Percentiles rank a stretch among this genome's conserved stretches.
phyloP scores from a whole-genome alignment of 2,797 vertebrate genomes.

The Bovichtus diacanthus region DNA sequence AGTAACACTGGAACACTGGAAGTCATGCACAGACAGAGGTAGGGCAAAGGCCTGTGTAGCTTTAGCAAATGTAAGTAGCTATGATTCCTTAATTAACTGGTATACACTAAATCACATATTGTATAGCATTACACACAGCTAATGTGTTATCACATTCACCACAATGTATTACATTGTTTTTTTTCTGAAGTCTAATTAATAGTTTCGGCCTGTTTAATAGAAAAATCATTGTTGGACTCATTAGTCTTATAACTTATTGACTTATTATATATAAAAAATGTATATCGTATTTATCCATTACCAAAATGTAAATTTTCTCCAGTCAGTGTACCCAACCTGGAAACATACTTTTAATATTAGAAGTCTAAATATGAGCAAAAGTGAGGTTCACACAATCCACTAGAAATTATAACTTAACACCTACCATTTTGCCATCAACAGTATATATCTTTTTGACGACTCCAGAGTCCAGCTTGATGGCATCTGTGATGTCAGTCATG shows the following conservation, averaged over 20 bases:
- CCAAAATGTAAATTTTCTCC: not conserved
- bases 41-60: not conserved
- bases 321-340: not conserved
- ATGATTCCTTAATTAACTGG: not conserved
- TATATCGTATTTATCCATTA: not conserved
- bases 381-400: not conserved
- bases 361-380: not conserved
- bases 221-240: not conserved
- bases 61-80: not conserved
- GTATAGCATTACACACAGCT: not conserved
- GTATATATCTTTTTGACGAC: constrained; percentile 95
- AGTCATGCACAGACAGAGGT: not conserved
- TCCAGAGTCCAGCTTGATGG: constrained; percentile 97
- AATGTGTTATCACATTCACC: not conserved
- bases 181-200: not conserved
- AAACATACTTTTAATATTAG: not conserved
- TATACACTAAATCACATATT: not conserved
- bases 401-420: constrained; percentile 38
- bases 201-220: not conserved
- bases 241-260: no score
- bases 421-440: constrained; percentile 95
- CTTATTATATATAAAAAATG: no score
- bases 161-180: not conserved
- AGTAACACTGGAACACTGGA: not conserved
- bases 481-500: constrained; percentile 96